A percentile compares a stretch with the other conserved stretches of the same genome.
These are phyloP conservation scores for Antennarius striatus DNA, from an alignment of 2,113 vertebrate species.

Conservation along the genomic window DNA sequence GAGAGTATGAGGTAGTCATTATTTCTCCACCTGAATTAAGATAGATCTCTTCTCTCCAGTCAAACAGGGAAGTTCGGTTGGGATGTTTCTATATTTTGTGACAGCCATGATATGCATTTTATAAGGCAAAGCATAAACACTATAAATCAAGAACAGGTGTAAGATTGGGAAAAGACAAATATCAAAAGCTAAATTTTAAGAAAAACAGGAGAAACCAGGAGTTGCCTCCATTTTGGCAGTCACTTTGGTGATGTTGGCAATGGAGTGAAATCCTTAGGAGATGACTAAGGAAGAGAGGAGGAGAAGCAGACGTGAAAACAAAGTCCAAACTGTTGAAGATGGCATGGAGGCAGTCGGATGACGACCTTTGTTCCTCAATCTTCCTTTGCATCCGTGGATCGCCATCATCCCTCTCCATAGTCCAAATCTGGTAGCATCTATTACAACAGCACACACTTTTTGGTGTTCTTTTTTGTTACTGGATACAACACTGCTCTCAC, in stretches of 20 bases:
- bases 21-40: constrained; percentile 70
- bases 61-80: constrained; percentile 64
- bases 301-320: constrained; percentile 43
- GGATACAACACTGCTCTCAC: constrained; percentile 91
- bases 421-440: constrained; percentile 68
- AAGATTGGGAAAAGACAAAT: constrained; percentile 68
- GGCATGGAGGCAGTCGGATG: constrained; percentile 40
- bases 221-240: constrained; percentile 67
- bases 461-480: constrained; percentile 88
- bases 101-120: constrained; percentile 64
- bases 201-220: constrained; percentile 58
- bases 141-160: constrained; percentile 68
- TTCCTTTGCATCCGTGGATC: constrained; percentile 57
- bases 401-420: constrained; percentile 58
- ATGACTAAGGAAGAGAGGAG: constrained; percentile 57
- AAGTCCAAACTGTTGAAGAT: constrained; percentile 46
- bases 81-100: constrained; percentile 68
- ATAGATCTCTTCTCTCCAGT: constrained; percentile 75
- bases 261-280: constrained; percentile 56
- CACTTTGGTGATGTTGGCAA: constrained; percentile 73
- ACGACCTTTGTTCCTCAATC: constrained; percentile 46
- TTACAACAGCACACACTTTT: constrained; percentile 91
- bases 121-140: constrained; percentile 67
- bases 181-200: constrained; percentile 71
- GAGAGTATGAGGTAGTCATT: constrained; percentile 77